Percentiles rank a stretch among this genome's conserved stretches.
Conservation (phyloP, 1,140 invertebrate species). For the Meloidogyne floridensis region DNA sequence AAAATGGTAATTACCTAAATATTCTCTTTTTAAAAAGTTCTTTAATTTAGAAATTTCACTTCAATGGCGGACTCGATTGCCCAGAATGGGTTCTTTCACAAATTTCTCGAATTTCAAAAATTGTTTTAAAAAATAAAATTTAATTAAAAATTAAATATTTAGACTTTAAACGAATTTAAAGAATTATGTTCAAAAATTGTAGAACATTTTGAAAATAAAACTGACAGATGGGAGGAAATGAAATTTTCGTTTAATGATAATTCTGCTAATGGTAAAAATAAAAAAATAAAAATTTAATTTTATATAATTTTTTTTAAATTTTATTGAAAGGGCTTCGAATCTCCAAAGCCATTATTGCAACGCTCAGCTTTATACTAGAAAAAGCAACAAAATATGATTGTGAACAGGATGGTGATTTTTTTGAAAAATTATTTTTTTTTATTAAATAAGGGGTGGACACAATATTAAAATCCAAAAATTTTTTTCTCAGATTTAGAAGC, state of each 20-base stretch:
- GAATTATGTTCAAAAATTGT: slow-evolving; percentile 31
- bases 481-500: slow-evolving; percentile 38
- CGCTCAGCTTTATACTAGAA: slow-evolving; percentile 48
- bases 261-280: background rate
- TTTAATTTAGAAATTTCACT: slow-evolving; percentile 43
- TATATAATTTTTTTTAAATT: slow-evolving; percentile 11
- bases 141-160: slow-evolving; percentile 8
- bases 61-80: slow-evolving; percentile 50
- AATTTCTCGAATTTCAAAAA: slow-evolving; percentile 46
- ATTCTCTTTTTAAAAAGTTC: background rate
- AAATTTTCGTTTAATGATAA: background rate
- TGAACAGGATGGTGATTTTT: background rate
- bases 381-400: slow-evolving; percentile 53
- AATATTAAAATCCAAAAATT: too few species aligned
- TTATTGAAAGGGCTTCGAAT: slow-evolving; percentile 34
- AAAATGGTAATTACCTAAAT: background rate
- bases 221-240: slow-evolving; percentile 18
- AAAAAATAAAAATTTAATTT: background rate
- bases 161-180: slow-evolving; percentile 33
- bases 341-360: slow-evolving; percentile 47
- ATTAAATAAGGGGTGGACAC: too few species aligned
- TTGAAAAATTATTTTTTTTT: too few species aligned
- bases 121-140: slow-evolving; percentile 35
- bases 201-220: slow-evolving; percentile 33
- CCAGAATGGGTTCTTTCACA: slow-evolving; percentile 54